Evolutionary conservation across 2,888 invertebrate genomes (phyloP).

Genomic region (Apodemia hepburni): DNA sequence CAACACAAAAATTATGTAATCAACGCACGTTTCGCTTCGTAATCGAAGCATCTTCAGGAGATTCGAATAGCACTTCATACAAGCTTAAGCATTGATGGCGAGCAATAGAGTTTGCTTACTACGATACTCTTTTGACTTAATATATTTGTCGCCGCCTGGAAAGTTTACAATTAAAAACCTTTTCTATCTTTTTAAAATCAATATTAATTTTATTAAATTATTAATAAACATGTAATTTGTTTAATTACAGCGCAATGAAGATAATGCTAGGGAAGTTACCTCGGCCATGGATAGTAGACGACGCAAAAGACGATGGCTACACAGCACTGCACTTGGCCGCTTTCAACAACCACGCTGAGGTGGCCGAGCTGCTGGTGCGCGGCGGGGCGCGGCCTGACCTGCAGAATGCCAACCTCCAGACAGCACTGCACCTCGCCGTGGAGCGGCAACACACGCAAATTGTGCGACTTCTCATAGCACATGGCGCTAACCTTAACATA

Average conservation of each 20-base stretch:
- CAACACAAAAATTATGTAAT: too few relatives aligned
- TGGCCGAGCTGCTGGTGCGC: conserved; percentile 93
- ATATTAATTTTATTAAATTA: neutral
- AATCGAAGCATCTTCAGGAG: too few relatives aligned
- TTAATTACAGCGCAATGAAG: conserved; percentile 92
- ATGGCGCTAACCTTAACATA: conserved; percentile 96
- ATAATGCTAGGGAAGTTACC: conserved; percentile 95
- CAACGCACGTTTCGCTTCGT: too few relatives aligned
- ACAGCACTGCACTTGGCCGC: conserved; percentile 97
- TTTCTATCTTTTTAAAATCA: neutral
- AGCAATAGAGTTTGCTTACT: too few relatives aligned
- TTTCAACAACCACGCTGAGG: conserved; percentile 97
- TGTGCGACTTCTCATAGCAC: conserved; percentile 94
- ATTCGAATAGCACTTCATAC: too few relatives aligned
- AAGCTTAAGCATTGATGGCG: too few relatives aligned
- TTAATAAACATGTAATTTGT: neutral
- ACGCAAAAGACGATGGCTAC: conserved; percentile 99
- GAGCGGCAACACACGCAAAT: conserved; percentile 99
- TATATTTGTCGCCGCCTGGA: too few relatives aligned
- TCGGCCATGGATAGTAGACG: conserved; percentile 98
- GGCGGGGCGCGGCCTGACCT: conserved; percentile 97
- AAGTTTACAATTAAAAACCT: too few relatives aligned
- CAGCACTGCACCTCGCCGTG: conserved; percentile 95
- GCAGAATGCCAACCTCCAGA: conserved; percentile 97
- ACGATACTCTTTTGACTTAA: too few relatives aligned